phyloP scores from a whole-genome alignment of 2,797 vertebrate species.

The Scleropages formosus region DNA sequence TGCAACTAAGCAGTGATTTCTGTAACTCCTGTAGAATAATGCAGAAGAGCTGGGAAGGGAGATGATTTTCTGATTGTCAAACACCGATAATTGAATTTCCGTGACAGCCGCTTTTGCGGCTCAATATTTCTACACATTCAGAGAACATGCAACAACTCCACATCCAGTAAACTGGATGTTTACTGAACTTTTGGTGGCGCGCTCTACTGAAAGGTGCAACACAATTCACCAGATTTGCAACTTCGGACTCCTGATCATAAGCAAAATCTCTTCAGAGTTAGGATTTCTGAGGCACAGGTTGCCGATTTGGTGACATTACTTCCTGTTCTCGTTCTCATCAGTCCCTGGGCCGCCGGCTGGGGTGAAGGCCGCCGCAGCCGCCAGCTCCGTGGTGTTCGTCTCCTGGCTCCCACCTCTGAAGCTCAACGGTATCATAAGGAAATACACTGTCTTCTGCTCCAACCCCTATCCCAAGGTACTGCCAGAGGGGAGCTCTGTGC shows the following conservation, averaged over 20 bases:
- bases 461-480: conserved; percentile 93
- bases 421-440: conserved; percentile 93
- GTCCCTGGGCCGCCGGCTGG: conserved; percentile 95
- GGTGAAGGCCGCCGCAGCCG: conserved; percentile 91
- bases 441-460: conserved; percentile 98
- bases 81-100: too few species aligned
- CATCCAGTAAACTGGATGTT: too few species aligned
- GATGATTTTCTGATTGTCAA: too few species aligned
- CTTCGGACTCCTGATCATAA: conserved; percentile 41
- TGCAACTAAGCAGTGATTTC: too few species aligned
- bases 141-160: too few species aligned
- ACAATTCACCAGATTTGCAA: background rate
- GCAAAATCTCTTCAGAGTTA: conserved; percentile 63
- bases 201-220: background rate
- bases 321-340: conserved; percentile 45
- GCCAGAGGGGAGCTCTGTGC: background rate
- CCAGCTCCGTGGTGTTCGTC: conserved; percentile 87
- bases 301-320: background rate
- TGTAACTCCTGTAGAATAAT: too few species aligned
- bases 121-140: too few species aligned
- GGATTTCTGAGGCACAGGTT: background rate
- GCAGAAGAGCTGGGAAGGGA: too few species aligned
- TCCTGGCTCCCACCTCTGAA: conserved; percentile 96
- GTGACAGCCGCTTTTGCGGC: too few species aligned
- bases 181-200: background rate